These are phyloP conservation scores for Abrostola tripartita DNA, from an alignment of 2,888 invertebrate genomes.

Conservation along the genomic window DNA sequence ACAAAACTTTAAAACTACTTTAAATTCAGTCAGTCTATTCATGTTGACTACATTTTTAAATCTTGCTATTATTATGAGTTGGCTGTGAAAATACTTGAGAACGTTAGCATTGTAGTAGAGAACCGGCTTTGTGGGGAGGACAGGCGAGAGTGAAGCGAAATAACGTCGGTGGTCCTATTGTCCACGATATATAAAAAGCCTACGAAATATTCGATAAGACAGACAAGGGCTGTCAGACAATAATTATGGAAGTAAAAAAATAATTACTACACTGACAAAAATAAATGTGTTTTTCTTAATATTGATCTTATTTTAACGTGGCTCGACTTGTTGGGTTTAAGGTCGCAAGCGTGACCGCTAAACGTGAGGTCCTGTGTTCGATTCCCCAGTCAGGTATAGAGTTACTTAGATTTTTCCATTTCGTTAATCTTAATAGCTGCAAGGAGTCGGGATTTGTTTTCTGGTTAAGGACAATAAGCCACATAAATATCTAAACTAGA, in stretches of 20 bases:
- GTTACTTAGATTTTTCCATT: too few species aligned
- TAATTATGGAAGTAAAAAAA: slow-evolving; percentile 7
- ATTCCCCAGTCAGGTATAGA: too few species aligned
- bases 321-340: too few species aligned
- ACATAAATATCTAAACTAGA: too few species aligned
- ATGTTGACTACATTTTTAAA: slow-evolving; percentile 38
- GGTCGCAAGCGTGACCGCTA: too few species aligned
- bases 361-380: too few species aligned
- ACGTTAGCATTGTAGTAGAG: slow-evolving; percentile 62
- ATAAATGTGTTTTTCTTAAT: neutral
- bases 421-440: too few species aligned
- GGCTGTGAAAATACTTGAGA: slow-evolving; percentile 63
- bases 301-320: too few species aligned
- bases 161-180: slow-evolving; percentile 56
- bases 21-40: slow-evolving; percentile 8
- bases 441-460: too few species aligned
- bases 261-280: neutral
- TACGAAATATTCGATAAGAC: slow-evolving; percentile 61
- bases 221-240: slow-evolving; percentile 33
- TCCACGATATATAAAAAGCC: slow-evolving; percentile 61
- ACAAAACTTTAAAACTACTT: neutral
- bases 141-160: slow-evolving; percentile 59
- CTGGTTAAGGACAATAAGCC: too few species aligned
- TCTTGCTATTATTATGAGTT: slow-evolving; percentile 29
- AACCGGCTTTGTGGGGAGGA: slow-evolving; percentile 62